Percentiles rank a stretch among this genome's conserved stretches.
Conservation (phyloP, 2,113 vertebrate species). For the Tragelaphus scriptus region DNA sequence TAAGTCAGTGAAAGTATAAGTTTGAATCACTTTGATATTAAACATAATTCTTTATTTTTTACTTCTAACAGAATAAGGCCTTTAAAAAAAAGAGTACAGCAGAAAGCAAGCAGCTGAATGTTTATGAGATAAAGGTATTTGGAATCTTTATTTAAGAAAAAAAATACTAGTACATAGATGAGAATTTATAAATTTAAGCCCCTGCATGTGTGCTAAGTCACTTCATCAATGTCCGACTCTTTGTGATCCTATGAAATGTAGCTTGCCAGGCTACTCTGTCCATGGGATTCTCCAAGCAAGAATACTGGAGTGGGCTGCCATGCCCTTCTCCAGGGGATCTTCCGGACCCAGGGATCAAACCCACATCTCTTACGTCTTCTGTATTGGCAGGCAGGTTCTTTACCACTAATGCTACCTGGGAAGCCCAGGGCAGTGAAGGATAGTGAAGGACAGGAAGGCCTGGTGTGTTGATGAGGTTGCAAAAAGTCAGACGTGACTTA, state of each 20-base stretch:
- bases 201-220: neutral
- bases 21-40: constrained; percentile 15
- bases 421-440: neutral
- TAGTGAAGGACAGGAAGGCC: neutral
- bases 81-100: constrained; percentile 86
- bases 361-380: neutral
- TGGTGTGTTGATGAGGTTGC: neutral
- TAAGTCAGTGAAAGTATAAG: neutral
- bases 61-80: constrained; percentile 85
- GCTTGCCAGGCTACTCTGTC: neutral
- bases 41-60: constrained; percentile 46
- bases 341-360: neutral
- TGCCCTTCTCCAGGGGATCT: neutral
- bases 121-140: constrained; percentile 82
- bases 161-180: neutral
- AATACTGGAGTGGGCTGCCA: neutral
- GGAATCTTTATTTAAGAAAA: neutral
- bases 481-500: neutral
- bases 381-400: neutral
- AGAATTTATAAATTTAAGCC: constrained; percentile 7
- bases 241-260: neutral
- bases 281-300: neutral
- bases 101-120: constrained; percentile 81
- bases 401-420: neutral
- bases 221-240: neutral